Evolutionary conservation across 2,888 invertebrate species (phyloP), one percentile per base, ranked within the genome.

Genomic region (Polymixis flavicincta): DNA sequence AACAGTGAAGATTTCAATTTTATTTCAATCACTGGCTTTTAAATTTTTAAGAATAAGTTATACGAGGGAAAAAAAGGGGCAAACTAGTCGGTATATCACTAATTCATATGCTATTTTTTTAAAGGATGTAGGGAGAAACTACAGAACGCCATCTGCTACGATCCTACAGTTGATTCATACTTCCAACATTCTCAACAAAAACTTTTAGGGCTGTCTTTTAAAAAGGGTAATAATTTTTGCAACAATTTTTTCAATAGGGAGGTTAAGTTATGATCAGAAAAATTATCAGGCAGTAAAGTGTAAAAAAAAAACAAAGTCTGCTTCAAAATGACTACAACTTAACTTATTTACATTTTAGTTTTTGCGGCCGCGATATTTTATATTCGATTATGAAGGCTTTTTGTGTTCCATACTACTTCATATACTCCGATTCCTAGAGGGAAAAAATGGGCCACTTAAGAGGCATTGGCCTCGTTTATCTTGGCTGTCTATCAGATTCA

Each of bases 401-500:
- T 71, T 25, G 54, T 60, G 32, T 32, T 42, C 4, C 17, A 54
- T n/a, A n/a, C 11, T 11, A 45, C 37, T 17, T 25, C 42, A 11
- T 60, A 17, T 65, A 32, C 17, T 45, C n/a, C 13, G 17, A 42
- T 14, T 61, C 32, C 22, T 52, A 66, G 9, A n/a, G 2, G 8
- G 9, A 50, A 50, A 57, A 17, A 32, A 3, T 8, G 8, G 9
- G 22, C 37, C 9, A 37, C 28, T 48, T 50, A 57, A 22, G n/a
- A 78, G 13, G 54, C 37, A 54, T 54, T 74, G 52, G 42, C 52
- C 63, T 74, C 52, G 17, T 67, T 72, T 37, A 55, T 78, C 45
- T 66, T 57, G 37, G 19, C 63, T 80, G 55, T 67, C 50, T 45
- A 63, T 80, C 61, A 57, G 28, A 81, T 45, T 32, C 5, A 54